Evolutionary conservation across 2,797 vertebrate genomes (phyloP).

Genomic region (Morelia viridis): DNA sequence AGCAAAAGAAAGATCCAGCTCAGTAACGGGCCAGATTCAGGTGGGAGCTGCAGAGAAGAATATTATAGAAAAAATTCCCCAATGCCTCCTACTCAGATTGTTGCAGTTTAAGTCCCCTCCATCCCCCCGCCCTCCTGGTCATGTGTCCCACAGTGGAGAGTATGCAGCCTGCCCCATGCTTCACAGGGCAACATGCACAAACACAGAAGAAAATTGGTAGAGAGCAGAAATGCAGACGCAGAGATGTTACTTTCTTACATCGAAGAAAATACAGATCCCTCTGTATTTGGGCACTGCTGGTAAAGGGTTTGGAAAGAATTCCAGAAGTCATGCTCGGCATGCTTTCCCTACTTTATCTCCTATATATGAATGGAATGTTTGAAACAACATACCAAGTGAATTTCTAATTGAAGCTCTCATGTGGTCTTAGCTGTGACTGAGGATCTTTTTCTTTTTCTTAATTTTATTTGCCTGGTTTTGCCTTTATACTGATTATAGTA

Average conservation of each 20-base stretch:
- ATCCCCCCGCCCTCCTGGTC: no score
- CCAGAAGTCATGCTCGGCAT: neutral
- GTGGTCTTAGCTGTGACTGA: neutral
- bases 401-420: neutral
- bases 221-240: neutral
- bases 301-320: neutral
- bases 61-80: neutral
- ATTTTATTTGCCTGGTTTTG: neutral
- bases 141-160: neutral
- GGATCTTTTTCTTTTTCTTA: neutral
- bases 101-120: neutral
- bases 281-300: neutral
- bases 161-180: neutral
- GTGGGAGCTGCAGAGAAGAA: neutral
- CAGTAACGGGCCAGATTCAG: neutral
- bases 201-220: neutral
- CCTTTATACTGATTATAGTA: neutral
- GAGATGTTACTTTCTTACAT: neutral
- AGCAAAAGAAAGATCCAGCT: neutral
- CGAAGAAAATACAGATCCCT: neutral
- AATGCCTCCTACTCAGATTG: neutral
- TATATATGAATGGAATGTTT: neutral
- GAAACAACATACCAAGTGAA: neutral
- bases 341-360: neutral
- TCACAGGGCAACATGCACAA: neutral